Conservation (phyloP, 2,888 invertebrate genomes). For the Eucera pruinosa region DNA sequence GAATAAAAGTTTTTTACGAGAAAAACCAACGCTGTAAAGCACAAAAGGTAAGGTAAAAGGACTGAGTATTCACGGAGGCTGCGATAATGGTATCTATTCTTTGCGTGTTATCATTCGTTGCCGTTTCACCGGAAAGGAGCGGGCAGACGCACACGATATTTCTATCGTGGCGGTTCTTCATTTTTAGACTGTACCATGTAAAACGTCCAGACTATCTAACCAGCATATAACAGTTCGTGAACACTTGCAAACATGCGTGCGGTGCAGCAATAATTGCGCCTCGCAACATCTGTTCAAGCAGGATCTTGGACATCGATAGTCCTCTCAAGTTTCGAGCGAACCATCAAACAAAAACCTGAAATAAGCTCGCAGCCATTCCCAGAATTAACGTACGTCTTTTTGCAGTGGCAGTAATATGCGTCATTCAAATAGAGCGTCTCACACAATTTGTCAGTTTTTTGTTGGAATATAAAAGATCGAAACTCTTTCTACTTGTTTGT, state of each 20-base stretch:
- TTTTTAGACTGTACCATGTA: not conserved
- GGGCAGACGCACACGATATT: constrained; percentile 7
- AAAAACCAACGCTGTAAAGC: not conserved
- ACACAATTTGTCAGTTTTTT: constrained; percentile 1
- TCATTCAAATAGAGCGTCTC: constrained; percentile 4
- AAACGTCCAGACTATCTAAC: not conserved
- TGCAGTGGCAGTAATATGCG: not conserved
- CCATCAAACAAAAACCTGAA: constrained; percentile 8
- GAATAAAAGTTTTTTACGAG: not conserved
- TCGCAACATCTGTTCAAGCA: constrained; percentile 17
- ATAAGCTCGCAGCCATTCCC: constrained; percentile 24
- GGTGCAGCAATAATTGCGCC: not conserved
- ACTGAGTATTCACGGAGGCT: constrained; percentile 40
- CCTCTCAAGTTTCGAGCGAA: constrained; percentile 12
- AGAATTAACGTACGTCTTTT: constrained; percentile 15
- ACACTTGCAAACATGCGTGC: not conserved
- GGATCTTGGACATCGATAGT: constrained; percentile 13
- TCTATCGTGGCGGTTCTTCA: constrained; percentile 1
- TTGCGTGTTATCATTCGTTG: constrained; percentile 40
- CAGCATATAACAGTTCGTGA: not conserved
- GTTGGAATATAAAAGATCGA: not conserved
- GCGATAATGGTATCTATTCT: constrained; percentile 59
- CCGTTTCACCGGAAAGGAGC: constrained; percentile 21
- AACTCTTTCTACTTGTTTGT: constrained; percentile 22
- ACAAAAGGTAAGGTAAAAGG: not conserved